These are phyloP conservation scores for Anodontia alba DNA, from an alignment of 2,888 invertebrate species.

Conservation along the genomic window DNA sequence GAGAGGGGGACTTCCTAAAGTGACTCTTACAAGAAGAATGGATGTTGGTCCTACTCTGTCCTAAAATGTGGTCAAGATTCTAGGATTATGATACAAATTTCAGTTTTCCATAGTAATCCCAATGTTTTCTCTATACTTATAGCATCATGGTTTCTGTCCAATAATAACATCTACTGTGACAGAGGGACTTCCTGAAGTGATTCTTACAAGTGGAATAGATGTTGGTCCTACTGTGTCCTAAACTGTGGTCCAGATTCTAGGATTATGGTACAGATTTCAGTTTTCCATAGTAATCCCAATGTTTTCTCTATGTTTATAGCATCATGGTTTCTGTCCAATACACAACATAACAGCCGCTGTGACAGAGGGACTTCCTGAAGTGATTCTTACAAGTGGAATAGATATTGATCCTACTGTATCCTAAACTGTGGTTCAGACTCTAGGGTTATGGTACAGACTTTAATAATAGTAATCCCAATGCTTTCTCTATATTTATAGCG, in stretches of 20 bases:
- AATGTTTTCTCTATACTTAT: background rate
- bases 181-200: slow-evolving; percentile 65
- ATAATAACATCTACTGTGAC: slow-evolving; percentile 61
- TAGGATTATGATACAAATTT: no score
- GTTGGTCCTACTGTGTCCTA: slow-evolving; percentile 84
- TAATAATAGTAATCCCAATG: no score
- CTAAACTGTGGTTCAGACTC: slow-evolving; percentile 83
- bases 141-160: slow-evolving; percentile 83
- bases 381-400: slow-evolving; percentile 74
- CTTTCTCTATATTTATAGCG: slow-evolving; percentile 64
- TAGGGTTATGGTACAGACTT: no score
- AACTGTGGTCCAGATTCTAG: no score
- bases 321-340: slow-evolving; percentile 82
- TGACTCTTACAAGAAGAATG: slow-evolving; percentile 74
- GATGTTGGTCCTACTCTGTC: slow-evolving; percentile 84
- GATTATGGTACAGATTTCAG: no score
- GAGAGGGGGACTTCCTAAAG: slow-evolving; percentile 59
- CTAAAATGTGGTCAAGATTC: no score
- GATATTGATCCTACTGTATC: slow-evolving; percentile 84
- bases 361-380: slow-evolving; percentile 59
- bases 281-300: no score
- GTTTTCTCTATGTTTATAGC: slow-evolving; percentile 62
- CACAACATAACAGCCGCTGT: slow-evolving; percentile 61
- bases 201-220: slow-evolving; percentile 76
- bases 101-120: no score